Conservation (phyloP, 2,113 vertebrate genomes). For the Dasypus novemcinctus region DNA sequence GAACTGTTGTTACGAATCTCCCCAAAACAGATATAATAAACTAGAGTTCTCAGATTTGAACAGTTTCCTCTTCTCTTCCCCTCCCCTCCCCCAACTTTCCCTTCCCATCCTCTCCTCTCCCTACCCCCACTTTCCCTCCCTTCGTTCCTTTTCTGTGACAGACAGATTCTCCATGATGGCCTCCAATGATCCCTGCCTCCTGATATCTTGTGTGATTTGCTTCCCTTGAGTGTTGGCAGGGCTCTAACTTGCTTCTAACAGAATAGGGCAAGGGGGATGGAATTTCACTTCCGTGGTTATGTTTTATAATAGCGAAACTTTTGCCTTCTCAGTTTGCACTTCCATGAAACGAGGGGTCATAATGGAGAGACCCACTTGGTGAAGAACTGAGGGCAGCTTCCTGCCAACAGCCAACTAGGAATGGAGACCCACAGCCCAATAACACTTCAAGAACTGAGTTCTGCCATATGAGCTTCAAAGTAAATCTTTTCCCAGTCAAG, state of each 20-base stretch:
- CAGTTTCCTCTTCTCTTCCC: background rate
- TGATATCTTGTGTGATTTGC: background rate
- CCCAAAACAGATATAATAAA: background rate
- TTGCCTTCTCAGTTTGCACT: background rate
- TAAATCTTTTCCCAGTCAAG: background rate
- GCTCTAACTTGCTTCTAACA: background rate
- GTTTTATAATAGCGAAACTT: background rate
- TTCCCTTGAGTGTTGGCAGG: background rate
- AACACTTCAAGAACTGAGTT: background rate
- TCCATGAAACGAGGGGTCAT: background rate
- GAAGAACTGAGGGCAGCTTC: background rate
- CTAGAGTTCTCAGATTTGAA: background rate
- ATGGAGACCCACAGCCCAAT: background rate
- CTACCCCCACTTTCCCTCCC: no score
- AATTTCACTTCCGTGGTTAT: background rate
- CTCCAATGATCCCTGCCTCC: background rate
- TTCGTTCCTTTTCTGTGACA: background rate
- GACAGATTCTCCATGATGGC: background rate
- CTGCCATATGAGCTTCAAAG: background rate
- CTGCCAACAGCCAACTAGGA: background rate
- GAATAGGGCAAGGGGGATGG: background rate
- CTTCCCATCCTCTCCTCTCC: background rate
- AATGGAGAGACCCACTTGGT: background rate
- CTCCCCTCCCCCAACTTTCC: no score
- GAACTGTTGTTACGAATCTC: background rate